A percentile compares a stretch with the other conserved stretches of the same genome.
These are phyloP conservation scores for Halictus rubicundus DNA, from an alignment of 1,140 invertebrate genomes.

Conservation along the genomic window DNA sequence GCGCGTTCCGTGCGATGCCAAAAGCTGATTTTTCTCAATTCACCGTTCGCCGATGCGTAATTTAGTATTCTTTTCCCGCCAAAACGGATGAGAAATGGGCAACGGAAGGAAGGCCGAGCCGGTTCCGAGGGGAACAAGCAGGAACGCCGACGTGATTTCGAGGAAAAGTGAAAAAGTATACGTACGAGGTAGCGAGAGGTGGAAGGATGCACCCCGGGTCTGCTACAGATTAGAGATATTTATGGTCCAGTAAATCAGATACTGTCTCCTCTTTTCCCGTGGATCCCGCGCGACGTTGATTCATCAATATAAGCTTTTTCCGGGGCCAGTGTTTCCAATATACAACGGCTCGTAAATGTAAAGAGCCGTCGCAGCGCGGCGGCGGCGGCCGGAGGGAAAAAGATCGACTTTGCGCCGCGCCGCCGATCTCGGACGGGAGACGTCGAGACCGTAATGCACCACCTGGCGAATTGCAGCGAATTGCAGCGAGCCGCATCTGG, in stretches of 20 bases:
- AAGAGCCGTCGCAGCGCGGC: too few species aligned
- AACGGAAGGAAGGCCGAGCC: conserved; percentile 47
- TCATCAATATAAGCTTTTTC: conserved; percentile 63
- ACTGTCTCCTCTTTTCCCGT: conserved; percentile 57
- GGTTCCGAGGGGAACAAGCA: conserved; percentile 33
- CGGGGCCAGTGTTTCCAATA: conserved; percentile 16
- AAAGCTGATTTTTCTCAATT: conserved; percentile 33
- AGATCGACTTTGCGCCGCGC: not conserved
- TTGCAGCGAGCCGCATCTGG: not conserved
- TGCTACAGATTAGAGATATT: conserved; percentile 74
- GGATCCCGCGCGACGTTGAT: conserved; percentile 51
- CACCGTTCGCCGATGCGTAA: conserved; percentile 30
- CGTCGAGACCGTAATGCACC: conserved; percentile 1
- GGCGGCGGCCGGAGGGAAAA: not conserved
- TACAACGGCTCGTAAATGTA: conserved; percentile 25
- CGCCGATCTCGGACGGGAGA: not conserved
- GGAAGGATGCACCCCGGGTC: conserved; percentile 39
- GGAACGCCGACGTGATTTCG: conserved; percentile 26
- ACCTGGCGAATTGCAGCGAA: conserved; percentile 19
- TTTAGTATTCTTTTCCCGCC: conserved; percentile 17
- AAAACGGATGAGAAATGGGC: conserved; percentile 45
- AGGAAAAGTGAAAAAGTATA: conserved; percentile 43
- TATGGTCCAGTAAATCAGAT: conserved; percentile 74
- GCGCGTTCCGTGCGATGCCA: not conserved
- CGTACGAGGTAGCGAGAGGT: conserved; percentile 8